Conservation (phyloP, 2,797 vertebrate genomes). For the Rallus crepitans region DNA sequence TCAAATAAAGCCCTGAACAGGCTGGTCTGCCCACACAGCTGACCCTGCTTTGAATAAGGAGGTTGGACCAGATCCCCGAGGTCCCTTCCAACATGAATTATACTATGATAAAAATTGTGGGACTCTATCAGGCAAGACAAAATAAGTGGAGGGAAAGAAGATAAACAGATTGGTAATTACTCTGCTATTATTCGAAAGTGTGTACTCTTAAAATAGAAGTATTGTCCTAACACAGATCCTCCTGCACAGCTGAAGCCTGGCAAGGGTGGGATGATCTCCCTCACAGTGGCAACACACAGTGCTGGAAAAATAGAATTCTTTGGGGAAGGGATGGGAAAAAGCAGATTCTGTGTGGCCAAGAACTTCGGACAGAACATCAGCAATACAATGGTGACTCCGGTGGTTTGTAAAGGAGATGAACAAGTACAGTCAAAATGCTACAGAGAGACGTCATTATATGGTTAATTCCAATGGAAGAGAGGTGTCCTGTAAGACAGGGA, state of each 20-base stretch:
- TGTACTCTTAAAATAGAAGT: not conserved
- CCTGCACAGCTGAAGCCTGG: not conserved
- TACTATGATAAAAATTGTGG: not conserved
- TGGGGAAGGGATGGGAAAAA: not conserved
- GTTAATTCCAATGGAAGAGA: not conserved
- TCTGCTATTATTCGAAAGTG: not conserved
- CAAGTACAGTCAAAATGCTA: not conserved
- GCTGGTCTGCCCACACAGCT: not conserved
- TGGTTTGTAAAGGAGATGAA: not conserved
- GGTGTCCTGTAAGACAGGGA: not conserved
- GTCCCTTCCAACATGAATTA: not conserved
- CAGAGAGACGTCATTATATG: not conserved
- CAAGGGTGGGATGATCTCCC: not conserved
- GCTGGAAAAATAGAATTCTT: not conserved
- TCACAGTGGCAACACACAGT: not conserved
- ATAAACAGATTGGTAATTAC: not conserved
- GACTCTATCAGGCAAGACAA: not conserved
- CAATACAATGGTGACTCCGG: not conserved
- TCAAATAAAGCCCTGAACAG: not conserved
- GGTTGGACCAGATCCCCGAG: not conserved
- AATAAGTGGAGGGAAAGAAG: not conserved
- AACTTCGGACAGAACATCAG: not conserved
- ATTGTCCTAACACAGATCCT: not conserved
- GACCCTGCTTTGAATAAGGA: not conserved
- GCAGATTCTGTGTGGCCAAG: accelerated